Conservation (phyloP, 2,113 vertebrate genomes). For the Alexandromys fortis region DNA sequence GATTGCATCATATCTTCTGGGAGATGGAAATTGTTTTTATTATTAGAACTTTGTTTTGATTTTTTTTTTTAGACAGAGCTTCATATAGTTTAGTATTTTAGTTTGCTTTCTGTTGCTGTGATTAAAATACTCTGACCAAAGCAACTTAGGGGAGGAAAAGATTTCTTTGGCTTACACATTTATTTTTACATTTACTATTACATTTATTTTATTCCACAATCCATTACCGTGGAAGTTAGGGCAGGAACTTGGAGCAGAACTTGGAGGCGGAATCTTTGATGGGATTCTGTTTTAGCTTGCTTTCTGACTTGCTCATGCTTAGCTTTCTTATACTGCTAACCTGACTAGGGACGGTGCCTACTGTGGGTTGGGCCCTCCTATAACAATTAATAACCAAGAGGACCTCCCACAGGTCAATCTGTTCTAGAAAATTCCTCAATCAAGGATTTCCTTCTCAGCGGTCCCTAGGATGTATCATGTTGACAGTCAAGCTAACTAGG, state of each 20-base stretch:
- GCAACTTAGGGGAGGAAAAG: neutral
- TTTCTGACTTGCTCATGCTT: neutral
- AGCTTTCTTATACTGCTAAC: neutral
- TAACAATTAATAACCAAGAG: neutral
- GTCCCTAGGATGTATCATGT: neutral
- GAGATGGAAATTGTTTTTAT: conserved; percentile 12
- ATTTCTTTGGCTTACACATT: neutral
- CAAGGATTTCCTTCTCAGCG: neutral
- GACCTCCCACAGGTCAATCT: neutral
- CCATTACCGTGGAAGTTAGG: neutral
- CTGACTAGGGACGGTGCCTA: neutral
- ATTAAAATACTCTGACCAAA: neutral
- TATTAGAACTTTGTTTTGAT: neutral
- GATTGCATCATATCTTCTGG: neutral
- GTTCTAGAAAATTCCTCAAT: neutral
- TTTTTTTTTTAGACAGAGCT: neutral
- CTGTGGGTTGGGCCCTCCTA: neutral
- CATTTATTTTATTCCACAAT: neutral
- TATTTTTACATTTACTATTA: neutral
- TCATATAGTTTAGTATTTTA: neutral
- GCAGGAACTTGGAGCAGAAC: neutral
- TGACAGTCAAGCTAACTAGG: neutral
- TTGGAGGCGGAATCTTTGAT: neutral
- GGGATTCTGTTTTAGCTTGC: neutral
- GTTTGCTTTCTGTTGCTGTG: neutral